Evolutionary conservation across 2,888 invertebrate genomes (phyloP), one percentile per base, ranked within the genome.

Genomic region (Ichneumoninae sp.): DNA sequence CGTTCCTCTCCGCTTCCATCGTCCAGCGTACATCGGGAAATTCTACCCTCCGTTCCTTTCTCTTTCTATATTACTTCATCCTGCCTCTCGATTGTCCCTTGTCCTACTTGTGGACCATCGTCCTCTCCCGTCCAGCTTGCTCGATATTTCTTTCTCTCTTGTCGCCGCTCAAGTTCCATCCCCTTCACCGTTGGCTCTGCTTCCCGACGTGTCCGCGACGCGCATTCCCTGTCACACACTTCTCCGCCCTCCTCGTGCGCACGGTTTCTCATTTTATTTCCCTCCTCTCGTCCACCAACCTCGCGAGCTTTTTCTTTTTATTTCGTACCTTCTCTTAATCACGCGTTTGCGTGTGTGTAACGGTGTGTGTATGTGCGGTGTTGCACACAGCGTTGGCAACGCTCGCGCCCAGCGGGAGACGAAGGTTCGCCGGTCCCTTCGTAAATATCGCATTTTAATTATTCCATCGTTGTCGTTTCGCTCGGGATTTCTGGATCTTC

Each of bases 401-500:
- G 86, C 89, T 86, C 84, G 83, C 82, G 86, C 83, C 77, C 86
- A 87, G 86, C 88, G 85, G 86, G 88, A 86, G 82, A 82, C 75
- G 82, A 75, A 68, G 75, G 72, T 57, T 81, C 83, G 50, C 77
- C 52, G 80, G 72, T 77, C 68, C 77, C 85, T 85, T 79, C 85
- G 86, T 88, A 87, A 89, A 90, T 89, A 89, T 89, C 88, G 78
- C 88, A 87, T 92, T 93, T 92, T 91, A 91, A 91, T 92, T 91
- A 90, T 90, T 90, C 87, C 85, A 70, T 84, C 81, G 87, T 71
- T 86, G 40, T 85, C 79, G 54, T 88, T 87, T 81, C 86, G 72
- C 82, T 83, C 82, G 65, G 47, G 62, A 74, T 72, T 65, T 65
- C 22, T 54, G 30, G 16, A 50, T 54, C n/a, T 47, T 16, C 57